Percentiles rank a stretch among this genome's conserved stretches.
These are phyloP conservation scores for Anagyrus pseudococci DNA, from an alignment of 2,888 invertebrate species.

Conservation along the genomic window DNA sequence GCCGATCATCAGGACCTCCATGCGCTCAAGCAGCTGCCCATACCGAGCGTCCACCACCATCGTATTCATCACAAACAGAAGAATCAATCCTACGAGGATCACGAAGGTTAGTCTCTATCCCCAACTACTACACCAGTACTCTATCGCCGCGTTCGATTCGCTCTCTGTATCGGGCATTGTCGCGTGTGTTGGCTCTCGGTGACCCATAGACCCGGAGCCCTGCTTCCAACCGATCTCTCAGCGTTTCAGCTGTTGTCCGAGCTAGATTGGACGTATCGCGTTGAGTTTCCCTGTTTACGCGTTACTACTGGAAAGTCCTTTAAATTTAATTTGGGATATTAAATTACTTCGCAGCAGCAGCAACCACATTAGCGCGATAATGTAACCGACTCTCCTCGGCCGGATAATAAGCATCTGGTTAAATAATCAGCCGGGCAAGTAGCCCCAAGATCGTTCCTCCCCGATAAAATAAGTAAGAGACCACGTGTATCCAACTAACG, in stretches of 20 bases:
- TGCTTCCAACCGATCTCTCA: no score
- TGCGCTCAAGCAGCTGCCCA: slow-evolving; percentile 60
- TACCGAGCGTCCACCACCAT: slow-evolving; percentile 53
- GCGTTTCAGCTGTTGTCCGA: no score
- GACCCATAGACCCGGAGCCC: background rate
- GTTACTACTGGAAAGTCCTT: no score
- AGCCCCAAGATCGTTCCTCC: slow-evolving; percentile 26
- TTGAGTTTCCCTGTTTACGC: no score
- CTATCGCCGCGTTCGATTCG: background rate
- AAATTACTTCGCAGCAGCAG: no score
- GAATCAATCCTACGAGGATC: slow-evolving; percentile 47
- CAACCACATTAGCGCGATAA: no score
- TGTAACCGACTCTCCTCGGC: no score
- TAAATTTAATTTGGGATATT: no score
- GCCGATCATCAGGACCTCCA: slow-evolving; percentile 65
- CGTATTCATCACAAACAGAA: slow-evolving; percentile 50
- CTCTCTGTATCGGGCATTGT: background rate
- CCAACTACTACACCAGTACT: background rate
- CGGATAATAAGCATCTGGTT: no score
- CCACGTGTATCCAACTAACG: background rate
- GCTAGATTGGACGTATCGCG: no score
- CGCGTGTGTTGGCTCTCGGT: background rate
- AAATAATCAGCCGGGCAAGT: no score
- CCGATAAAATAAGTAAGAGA: background rate
- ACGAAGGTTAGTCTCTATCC: slow-evolving; percentile 45